Conservation (phyloP, 2,113 vertebrate species). For the Acanthochromis polyacanthus region DNA sequence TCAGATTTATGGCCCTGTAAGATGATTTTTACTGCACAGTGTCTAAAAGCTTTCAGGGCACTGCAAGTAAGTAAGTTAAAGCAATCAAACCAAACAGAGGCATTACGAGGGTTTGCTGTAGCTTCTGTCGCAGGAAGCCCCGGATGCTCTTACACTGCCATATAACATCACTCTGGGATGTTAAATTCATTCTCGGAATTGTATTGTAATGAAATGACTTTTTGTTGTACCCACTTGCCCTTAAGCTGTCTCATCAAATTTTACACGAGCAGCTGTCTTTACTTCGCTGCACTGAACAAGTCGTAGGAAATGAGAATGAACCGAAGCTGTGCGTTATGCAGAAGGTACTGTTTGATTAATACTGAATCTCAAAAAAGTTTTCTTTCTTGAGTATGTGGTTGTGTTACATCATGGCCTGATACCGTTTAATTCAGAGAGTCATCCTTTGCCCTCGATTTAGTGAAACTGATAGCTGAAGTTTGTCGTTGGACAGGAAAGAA, state of each 20-base stretch:
- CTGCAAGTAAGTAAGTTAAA: background rate
- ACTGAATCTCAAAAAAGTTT: background rate
- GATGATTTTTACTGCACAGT: background rate
- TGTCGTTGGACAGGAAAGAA: too few species aligned
- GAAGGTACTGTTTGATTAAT: background rate
- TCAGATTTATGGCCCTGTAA: background rate
- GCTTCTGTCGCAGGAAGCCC: background rate
- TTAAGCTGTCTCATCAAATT: slow-evolving; percentile 12
- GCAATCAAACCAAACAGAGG: background rate
- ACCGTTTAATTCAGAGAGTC: background rate
- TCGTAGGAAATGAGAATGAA: slow-evolving; percentile 9
- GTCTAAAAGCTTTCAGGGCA: background rate
- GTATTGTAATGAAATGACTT: slow-evolving; percentile 11
- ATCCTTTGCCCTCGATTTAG: background rate
- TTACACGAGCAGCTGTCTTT: slow-evolving; percentile 4
- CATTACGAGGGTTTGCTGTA: slow-evolving; percentile 3
- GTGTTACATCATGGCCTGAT: background rate
- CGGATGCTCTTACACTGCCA: background rate
- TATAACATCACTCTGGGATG: background rate
- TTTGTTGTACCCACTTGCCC: background rate
- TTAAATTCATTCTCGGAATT: slow-evolving; percentile 10
- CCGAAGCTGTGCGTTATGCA: background rate
- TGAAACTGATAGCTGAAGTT: too few species aligned
- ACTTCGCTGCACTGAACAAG: background rate
- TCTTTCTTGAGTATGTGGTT: background rate